Percentiles rank a stretch among this genome's conserved stretches.
Evolutionary conservation across 2,888 invertebrate genomes (phyloP).

Genomic region (Hedya salicella): DNA sequence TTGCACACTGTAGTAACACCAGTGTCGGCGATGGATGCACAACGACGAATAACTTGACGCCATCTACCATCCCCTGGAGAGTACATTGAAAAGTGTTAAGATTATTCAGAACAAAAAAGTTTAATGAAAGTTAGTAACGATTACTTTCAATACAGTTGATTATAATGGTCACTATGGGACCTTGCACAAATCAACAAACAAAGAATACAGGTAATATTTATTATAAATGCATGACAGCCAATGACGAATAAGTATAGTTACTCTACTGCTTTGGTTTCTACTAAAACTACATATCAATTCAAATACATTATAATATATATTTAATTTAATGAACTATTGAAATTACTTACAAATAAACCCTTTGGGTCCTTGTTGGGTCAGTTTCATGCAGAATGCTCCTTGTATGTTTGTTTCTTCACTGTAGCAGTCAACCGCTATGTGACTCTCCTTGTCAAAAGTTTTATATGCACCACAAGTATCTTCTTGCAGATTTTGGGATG

Average conservation of each 20-base stretch:
- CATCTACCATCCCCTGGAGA: conserved; percentile 96
- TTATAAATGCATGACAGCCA: too few species aligned
- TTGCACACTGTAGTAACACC: conserved; percentile 98
- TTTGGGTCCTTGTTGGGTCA: conserved; percentile 96
- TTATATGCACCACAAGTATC: conserved; percentile 96
- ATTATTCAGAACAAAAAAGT: background rate
- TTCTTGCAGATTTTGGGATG: conserved; percentile 90
- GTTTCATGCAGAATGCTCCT: conserved; percentile 98
- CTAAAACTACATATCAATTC: background rate
- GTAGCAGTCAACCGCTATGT: conserved; percentile 96
- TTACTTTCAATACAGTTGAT: background rate
- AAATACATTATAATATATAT: background rate
- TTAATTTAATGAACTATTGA: background rate
- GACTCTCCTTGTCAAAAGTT: conserved; percentile 92
- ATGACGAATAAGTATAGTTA: too few species aligned
- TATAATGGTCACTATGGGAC: too few species aligned
- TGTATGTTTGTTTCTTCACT: conserved; percentile 97
- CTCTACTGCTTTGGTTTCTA: too few species aligned
- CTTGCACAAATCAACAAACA: too few species aligned
- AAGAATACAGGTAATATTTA: too few species aligned
- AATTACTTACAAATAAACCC: conserved; percentile 93
- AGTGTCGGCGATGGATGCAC: conserved; percentile 95
- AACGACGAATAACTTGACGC: conserved; percentile 95
- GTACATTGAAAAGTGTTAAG: conserved; percentile 37
- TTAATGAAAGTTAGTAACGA: background rate